phyloP scores from a whole-genome alignment of 2,797 vertebrate species.

The Fringilla coelebs region DNA sequence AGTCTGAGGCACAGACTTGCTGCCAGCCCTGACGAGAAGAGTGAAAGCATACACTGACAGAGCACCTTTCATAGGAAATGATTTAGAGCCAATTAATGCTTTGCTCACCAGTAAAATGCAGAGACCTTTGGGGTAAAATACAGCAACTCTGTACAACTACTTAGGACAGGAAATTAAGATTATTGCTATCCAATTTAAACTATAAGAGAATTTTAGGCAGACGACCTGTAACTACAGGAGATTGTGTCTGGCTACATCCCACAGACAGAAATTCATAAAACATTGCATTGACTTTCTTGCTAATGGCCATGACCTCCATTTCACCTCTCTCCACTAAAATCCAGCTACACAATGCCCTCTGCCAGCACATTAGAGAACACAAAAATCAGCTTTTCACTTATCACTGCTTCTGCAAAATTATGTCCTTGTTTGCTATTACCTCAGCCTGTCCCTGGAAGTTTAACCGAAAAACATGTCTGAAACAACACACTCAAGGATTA shows the following conservation, averaged over 20 bases:
- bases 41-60: neutral
- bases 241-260: neutral
- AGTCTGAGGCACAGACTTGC: neutral
- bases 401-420: neutral
- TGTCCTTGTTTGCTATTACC: neutral
- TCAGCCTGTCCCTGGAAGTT: neutral
- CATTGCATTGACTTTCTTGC: neutral
- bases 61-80: neutral
- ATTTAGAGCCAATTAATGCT: conserved; percentile 18
- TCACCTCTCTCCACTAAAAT: conserved; percentile 33
- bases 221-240: conserved; percentile 20
- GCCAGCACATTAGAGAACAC: neutral
- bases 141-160: neutral
- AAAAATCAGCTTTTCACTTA: neutral
- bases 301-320: conserved; percentile 45
- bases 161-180: conserved; percentile 42
- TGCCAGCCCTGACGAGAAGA: neutral
- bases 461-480: neutral
- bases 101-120: conserved; percentile 1
- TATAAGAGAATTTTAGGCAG: conserved; percentile 37
- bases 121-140: conserved; percentile 6
- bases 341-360: conserved; percentile 23
- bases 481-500: neutral
- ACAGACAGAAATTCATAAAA: neutral
- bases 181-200: conserved; percentile 22